Base-by-base conservation (phyloP, 2,113 vertebrate species). In the Paedocypris sp. region DNA sequence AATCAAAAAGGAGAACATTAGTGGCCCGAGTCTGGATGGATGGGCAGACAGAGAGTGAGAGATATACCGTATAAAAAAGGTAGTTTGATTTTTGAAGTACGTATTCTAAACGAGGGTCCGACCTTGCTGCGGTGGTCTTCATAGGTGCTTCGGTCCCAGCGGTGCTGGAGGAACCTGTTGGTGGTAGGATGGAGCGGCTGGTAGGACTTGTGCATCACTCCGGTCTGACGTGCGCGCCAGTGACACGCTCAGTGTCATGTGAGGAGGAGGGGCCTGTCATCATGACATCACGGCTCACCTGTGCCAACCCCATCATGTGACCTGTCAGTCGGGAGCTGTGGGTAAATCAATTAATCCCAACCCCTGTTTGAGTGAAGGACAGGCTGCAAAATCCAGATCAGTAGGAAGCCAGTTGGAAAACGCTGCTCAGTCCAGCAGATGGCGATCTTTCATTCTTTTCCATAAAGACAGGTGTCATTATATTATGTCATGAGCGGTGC, bases 41-140 rank as follows among this genome's bases (percentile, higher is more conserved):
- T 2, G 11, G 35, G 41, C 5, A 1, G 19, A 2, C 5, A n/a
- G n/a, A n/a, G n/a, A n/a, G n/a, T n/a, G n/a, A n/a, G n/a, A n/a
- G n/a, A n/a, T n/a, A 38, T 38, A 38, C 35, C 11, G 5, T 38
- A 5, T 12, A 13, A 38, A 5, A 3, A 6, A 12, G 2, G 3
- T 38, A 38, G n/a, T 7, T 36, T 13, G 13, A n/a, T n/a, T n/a
- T n/a, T n/a, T 36, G 33, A 36, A 13, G 2, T 36, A 36, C 13
- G 33, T 36, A n/a, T n/a, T n/a, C n/a, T n/a, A n/a, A n/a, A n/a
- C n/a, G n/a, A 26, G 13, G 2, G 10, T 8, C 25, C 12, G 63
- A 88, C 87, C 85, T 86, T 85, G 18, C 28, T 76, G 32, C 81
- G 75, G 70, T 88, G 87, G 15, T 70, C 45, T 0, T 79, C 59